Percentiles rank a stretch among this genome's conserved stretches.
Conservation (phyloP, 2,113 vertebrate genomes). For the Girardinichthys multiradiatus region DNA sequence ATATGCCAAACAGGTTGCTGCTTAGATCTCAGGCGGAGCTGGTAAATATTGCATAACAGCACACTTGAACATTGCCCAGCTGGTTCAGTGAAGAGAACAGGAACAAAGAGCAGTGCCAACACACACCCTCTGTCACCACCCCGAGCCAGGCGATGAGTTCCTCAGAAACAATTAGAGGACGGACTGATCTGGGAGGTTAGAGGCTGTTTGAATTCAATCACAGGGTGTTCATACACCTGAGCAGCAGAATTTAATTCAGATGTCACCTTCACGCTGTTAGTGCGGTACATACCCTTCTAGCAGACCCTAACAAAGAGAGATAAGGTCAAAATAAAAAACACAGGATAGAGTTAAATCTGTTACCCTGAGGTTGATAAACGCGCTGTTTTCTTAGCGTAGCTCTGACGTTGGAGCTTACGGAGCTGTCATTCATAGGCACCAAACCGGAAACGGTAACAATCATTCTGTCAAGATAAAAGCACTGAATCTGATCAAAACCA, state of each 20-base stretch:
- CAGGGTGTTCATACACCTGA: not conserved
- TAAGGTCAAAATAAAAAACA: not conserved
- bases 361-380: conserved; percentile 40
- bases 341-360: not conserved
- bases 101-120: conserved; percentile 29
- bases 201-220: too few relatives aligned
- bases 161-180: not conserved
- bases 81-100: conserved; percentile 18
- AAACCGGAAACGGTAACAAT: conserved; percentile 28
- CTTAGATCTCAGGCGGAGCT: conserved; percentile 26
- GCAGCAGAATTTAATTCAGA: not conserved
- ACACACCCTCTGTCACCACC: conserved; percentile 2
- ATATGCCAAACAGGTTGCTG: conserved; percentile 30
- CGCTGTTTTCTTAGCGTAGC: conserved; percentile 44
- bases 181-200: not conserved
- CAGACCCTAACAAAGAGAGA: too few relatives aligned
- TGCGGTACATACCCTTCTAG: not conserved
- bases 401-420: conserved; percentile 67
- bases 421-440: conserved; percentile 1
- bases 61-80: conserved; percentile 43
- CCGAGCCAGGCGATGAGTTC: not conserved
- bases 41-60: conserved; percentile 55
- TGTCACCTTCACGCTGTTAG: not conserved
- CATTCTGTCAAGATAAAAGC: conserved; percentile 31
- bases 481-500: not conserved